Percentiles rank a stretch among this genome's conserved stretches.
phyloP scores from a whole-genome alignment of 1,140 invertebrate species.

The Dreissena polymorpha region DNA sequence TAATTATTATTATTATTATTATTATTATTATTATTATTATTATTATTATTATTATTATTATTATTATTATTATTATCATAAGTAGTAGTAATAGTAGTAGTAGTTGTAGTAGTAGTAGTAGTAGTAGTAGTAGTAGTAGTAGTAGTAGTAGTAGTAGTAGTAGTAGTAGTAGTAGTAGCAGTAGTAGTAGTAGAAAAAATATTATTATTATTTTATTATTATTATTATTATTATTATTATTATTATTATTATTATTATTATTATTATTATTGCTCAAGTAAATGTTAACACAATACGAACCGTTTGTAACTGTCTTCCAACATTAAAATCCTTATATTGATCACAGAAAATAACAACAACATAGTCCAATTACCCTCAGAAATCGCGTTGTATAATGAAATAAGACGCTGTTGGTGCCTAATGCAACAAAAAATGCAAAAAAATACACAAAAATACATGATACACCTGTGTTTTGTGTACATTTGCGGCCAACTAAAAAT shows the following conservation, averaged over 20 bases:
- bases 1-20: not conserved
- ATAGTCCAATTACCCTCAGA: no score
- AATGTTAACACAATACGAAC: not conserved
- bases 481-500: no score
- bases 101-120: not conserved
- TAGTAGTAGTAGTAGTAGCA: no score
- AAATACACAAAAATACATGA: no score
- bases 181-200: not conserved
- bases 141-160: not conserved
- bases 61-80: not conserved
- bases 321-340: no score
- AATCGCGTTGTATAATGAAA: no score
- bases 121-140: not conserved
- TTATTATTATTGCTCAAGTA: not conserved
- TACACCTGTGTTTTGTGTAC: no score
- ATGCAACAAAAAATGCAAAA: no score
- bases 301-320: no score
- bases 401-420: no score
- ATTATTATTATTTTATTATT: constrained; percentile 4
- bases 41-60: not conserved
- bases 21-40: not conserved
- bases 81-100: not conserved
- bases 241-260: constrained; percentile 22
- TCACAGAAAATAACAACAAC: no score
- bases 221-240: constrained; percentile 18